Percentiles rank a stretch among this genome's conserved stretches.
Evolutionary conservation across 2,113 vertebrate species (phyloP).

Genomic region (Chaenogobius annularis): DNA sequence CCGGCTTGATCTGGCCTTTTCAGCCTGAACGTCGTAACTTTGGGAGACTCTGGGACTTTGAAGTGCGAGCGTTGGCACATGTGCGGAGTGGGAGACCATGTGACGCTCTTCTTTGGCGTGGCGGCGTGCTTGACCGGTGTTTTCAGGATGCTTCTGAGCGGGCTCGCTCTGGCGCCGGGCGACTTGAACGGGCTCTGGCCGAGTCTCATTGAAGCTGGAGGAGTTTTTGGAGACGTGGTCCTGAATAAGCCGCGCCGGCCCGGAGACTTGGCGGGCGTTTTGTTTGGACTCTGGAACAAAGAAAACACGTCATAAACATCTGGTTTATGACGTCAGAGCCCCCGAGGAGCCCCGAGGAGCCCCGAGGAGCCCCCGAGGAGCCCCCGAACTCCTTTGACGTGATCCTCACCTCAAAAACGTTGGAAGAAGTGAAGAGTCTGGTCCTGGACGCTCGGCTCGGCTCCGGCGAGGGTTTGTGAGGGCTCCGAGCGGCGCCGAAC

Average conservation of each 20-base stretch:
- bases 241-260: slow-evolving; percentile 45
- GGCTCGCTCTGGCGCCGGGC: slow-evolving; percentile 16
- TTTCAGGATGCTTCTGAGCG: slow-evolving; percentile 54
- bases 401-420: slow-evolving; percentile 79
- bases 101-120: slow-evolving; percentile 69
- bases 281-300: slow-evolving; percentile 67
- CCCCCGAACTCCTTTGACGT: no score
- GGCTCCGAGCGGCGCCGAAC: slow-evolving; percentile 84
- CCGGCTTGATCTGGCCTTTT: no score
- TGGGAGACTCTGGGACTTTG: slow-evolving; percentile 67
- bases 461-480: slow-evolving; percentile 44
- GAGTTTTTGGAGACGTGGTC: slow-evolving; percentile 31
- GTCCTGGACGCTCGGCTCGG: slow-evolving; percentile 6
- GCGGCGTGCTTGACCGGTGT: slow-evolving; percentile 60
- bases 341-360: no score
- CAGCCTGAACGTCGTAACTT: slow-evolving; percentile 38
- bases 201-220: slow-evolving; percentile 2
- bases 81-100: slow-evolving; percentile 74
- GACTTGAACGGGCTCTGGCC: not conserved
- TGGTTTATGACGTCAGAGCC: no score
- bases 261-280: slow-evolving; percentile 72
- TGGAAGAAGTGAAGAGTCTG: slow-evolving; percentile 55
- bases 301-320: no score
- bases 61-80: slow-evolving; percentile 36
- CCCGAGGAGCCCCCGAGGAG: no score